Conservation (phyloP, 2,797 vertebrate species). For the Ptychobarbus kaznakovi region DNA sequence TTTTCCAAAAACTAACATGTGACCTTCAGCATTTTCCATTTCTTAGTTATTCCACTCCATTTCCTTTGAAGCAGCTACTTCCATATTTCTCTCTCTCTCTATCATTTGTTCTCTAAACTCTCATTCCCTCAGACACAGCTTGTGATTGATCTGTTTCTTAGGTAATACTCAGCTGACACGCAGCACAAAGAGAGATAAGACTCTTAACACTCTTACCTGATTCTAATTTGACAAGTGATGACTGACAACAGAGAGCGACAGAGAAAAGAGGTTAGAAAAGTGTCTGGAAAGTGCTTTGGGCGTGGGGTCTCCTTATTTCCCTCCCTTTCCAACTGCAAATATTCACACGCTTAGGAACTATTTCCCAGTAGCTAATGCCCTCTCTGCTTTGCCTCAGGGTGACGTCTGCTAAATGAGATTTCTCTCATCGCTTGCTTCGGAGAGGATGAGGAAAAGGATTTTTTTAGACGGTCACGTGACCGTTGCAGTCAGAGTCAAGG, state of each 20-base stretch:
- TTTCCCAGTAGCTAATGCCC: conserved; percentile 55
- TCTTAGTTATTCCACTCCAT: not conserved
- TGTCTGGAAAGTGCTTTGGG: conserved; percentile 6
- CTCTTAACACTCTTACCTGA: conserved; percentile 52
- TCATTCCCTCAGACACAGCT: conserved; percentile 45
- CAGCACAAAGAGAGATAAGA: conserved; percentile 61
- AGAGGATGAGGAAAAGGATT: conserved; percentile 53
- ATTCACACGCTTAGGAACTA: conserved; percentile 45
- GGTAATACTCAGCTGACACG: conserved; percentile 60
- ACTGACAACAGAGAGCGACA: conserved; percentile 56
- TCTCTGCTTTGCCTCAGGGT: conserved; percentile 49
- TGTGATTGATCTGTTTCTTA: conserved; percentile 54
- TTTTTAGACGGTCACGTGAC: conserved; percentile 42
- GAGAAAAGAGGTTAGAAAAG: not conserved
- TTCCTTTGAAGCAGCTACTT: not conserved
- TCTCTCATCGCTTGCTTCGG: conserved; percentile 53
- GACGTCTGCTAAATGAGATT: conserved; percentile 53
- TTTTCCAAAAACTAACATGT: not conserved
- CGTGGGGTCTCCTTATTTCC: not conserved
- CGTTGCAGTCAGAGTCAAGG: conserved; percentile 46
- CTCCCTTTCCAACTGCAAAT: conserved; percentile 35
- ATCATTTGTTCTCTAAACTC: conserved; percentile 12
- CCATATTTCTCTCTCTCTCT: not conserved
- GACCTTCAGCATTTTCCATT: not conserved
- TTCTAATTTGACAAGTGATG: conserved; percentile 60